Evolutionary conservation across 1,140 invertebrate genomes (phyloP), one percentile per base, ranked within the genome.

Genomic region (Oryzaephilus surinamensis): DNA sequence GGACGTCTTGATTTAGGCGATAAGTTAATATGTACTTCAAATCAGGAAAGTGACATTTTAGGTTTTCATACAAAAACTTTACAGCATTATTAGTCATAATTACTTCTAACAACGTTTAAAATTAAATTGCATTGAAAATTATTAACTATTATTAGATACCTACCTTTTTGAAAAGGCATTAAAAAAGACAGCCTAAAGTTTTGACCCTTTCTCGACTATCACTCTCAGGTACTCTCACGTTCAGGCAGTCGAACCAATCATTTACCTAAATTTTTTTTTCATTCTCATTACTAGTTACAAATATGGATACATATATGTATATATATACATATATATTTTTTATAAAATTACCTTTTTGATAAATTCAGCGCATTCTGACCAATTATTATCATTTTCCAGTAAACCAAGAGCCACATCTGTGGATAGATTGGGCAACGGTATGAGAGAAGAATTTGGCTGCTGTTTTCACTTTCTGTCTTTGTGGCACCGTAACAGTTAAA

Each of bases 1-100:
- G 27, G 4, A 18, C 30, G 37, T 55, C 51, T 39, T 58, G 51
- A 39, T 57, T 60, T 11, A 55, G 19, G 17, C 40, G 16, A 14
- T 15, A 31, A 7, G 13, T 31, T 5, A 31, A 5, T 8, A 31
- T 15, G 11, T 31, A 31, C 7, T 14, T 6, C 8, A 31, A 7
- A 4, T 11, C 30, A 31, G n/a, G n/a, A n/a, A 31, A 31, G 6
- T 31, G 5, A 17, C 19, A 14, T 17, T 31, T 31, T 6, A 31
- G 11, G 13, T 11, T n/a, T 31, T 14, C 6, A 14, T 31, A 13
- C 4, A 31, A 13, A 5, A 10, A 17, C 19, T 31, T 31, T 31
- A 31, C 16, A 15, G 13, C n/a, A 31, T 31, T 31, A 15, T 31
- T 31, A 15, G n/a, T 31, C 12, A 17, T 14, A 15, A 31, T 31